These are phyloP conservation scores for Sebastolobus alascanus DNA, from an alignment of 2,797 vertebrate genomes.

Conservation along the genomic window DNA sequence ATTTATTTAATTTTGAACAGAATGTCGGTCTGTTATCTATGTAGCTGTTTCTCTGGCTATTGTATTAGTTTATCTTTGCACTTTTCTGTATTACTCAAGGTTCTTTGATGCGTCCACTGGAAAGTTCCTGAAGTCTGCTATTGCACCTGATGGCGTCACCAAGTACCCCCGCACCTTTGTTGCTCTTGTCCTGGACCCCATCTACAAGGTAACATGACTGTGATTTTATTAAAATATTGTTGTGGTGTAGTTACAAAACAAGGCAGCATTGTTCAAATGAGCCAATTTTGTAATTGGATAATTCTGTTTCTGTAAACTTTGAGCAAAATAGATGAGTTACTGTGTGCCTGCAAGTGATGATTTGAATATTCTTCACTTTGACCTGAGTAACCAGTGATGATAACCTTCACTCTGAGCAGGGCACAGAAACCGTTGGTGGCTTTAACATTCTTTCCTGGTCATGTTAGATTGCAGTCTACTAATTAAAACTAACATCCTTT, in stretches of 20 bases:
- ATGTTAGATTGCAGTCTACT: not conserved
- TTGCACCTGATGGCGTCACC: conserved; percentile 83
- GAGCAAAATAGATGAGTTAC: not conserved
- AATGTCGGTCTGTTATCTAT: not conserved
- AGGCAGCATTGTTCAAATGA: not conserved
- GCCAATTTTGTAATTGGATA: not conserved
- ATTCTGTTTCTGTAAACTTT: not conserved
- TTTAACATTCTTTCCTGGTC: rapidly evolving
- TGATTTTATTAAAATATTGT: not conserved
- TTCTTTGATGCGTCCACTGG: conserved; percentile 88
- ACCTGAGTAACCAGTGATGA: conserved; percentile 95
- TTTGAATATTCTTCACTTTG: conserved; percentile 97
- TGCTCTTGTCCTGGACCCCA: conserved; percentile 93
- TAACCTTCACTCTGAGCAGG: conserved; percentile 79
- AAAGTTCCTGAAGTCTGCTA: conserved; percentile 89
- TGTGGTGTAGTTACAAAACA: not conserved
- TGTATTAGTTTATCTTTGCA: not conserved
- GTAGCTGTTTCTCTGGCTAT: not conserved
- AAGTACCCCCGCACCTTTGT: conserved; percentile 90
- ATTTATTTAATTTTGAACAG: not conserved
- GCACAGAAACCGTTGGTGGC: not conserved
- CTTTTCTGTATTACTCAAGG: conserved; percentile 55
- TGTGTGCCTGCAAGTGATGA: conserved; percentile 87
- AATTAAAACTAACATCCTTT: not conserved
- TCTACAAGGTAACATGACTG: conserved; percentile 89